A percentile compares a stretch with the other conserved stretches of the same genome.
Evolutionary conservation across 2,888 invertebrate genomes (phyloP).

Genomic region (Thymelicus acteon): DNA sequence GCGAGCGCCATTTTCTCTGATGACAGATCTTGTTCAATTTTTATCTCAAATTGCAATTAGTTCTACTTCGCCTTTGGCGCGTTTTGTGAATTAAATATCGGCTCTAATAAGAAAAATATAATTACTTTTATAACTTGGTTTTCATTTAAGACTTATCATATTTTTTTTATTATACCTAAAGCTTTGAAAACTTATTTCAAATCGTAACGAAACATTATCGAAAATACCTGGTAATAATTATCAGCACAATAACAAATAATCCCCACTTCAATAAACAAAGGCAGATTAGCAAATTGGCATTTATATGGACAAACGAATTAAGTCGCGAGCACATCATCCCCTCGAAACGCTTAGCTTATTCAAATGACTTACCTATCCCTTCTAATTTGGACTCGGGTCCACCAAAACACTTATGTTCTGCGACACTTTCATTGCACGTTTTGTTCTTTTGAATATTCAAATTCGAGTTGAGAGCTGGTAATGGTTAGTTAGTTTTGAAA

Average conservation of each 20-base stretch:
- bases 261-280: conserved; percentile 15
- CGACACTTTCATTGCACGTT: conserved; percentile 56
- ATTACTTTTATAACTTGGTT: conserved; percentile 3
- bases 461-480: conserved; percentile 67
- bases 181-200: no score
- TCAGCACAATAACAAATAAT: background rate
- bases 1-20: conserved; percentile 27
- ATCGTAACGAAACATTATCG: no score
- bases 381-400: conserved; percentile 45
- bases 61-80: conserved; percentile 3
- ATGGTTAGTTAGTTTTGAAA: conserved; percentile 75
- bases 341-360: conserved; percentile 43
- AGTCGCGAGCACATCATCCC: conserved; percentile 44
- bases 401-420: conserved; percentile 56
- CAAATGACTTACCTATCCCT: conserved; percentile 44
- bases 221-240: background rate
- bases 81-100: conserved; percentile 24
- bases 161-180: no score
- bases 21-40: conserved; percentile 31
- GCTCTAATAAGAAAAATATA: background rate
- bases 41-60: conserved; percentile 18
- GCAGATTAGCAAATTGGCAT: conserved; percentile 35
- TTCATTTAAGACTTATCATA: background rate
- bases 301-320: conserved; percentile 42
- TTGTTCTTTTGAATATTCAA: conserved; percentile 73